Evolutionary conservation across 2,113 vertebrate genomes (phyloP), one percentile per base, ranked within the genome.

Genomic region (Rhinolophus ferrumequinum): DNA sequence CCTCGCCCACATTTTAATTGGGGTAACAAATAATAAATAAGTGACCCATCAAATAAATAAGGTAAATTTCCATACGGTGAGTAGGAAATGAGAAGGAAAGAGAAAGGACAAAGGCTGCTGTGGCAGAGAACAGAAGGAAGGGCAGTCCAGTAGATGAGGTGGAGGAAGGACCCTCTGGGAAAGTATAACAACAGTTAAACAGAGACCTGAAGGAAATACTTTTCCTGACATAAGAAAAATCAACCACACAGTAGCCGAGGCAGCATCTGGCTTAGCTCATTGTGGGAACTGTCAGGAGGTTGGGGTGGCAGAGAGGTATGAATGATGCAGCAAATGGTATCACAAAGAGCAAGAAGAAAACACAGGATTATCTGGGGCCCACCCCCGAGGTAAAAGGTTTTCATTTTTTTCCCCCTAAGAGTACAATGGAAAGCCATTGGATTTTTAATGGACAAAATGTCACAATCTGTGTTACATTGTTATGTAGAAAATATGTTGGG

Each of bases 111-210:
- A 93, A 47, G 22, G 22, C 4, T 9, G 2, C 14, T 6, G 12
- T 38, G 15, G 24, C 22, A 24, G 35, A 77, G 21, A 60, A 30
- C 0, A 24, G 8, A 22, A 81, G 19, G 41, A 28, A 14, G 14
- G 22, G 0, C 2, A n/a, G 12, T 8, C 21, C 6, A 6, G 15
- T 24, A 50, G 62, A 15, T 16, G 10, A 8, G 30, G 14, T 5
- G 22, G 44, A 28, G 26, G 18, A 41, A 24, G 1, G 21, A 2
- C 0, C 52, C n/a, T 18, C 22, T 69, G 9, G 41, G 18, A 67
- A 52, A 44, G 11, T 28, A 41, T 3, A 44, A 44, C 6, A 18
- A 58, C 33, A 19, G 72, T 84, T 86, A 33, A 54, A 41, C 0
- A 30, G 10, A 77, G 18, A 56, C 2, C 24, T 13, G 15, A 72